Conservation (phyloP, 2,888 invertebrate genomes). For the Nemotelus pantherinus region DNA sequence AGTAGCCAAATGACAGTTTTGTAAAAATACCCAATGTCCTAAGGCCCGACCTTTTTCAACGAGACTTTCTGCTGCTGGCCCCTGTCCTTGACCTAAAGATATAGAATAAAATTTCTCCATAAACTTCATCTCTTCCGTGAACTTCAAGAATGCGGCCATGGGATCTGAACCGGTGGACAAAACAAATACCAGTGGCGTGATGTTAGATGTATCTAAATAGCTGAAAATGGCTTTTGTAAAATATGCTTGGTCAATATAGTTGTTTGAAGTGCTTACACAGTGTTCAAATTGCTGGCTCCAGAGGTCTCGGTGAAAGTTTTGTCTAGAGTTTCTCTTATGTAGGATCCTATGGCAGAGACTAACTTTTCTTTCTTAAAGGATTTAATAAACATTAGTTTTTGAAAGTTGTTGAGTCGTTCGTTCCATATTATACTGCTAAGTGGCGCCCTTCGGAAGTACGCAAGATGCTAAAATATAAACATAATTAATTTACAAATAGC, state of each 20-base stretch:
- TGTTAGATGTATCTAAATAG: slow-evolving; percentile 75
- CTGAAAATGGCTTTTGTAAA: slow-evolving; percentile 56
- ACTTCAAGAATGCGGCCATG: slow-evolving; percentile 82
- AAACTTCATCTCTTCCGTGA: slow-evolving; percentile 80
- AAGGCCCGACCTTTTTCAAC: slow-evolving; percentile 74
- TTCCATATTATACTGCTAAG: slow-evolving; percentile 71
- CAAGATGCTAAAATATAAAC: slow-evolving; percentile 67
- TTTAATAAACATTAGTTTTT: slow-evolving; percentile 83
- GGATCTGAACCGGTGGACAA: slow-evolving; percentile 91
- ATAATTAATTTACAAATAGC: neutral
- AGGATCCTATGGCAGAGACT: slow-evolving; percentile 82
- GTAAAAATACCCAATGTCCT: slow-evolving; percentile 91
- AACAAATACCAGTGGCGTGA: slow-evolving; percentile 85
- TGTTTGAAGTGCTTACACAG: slow-evolving; percentile 57
- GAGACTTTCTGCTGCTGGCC: slow-evolving; percentile 84
- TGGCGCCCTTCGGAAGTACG: slow-evolving; percentile 64
- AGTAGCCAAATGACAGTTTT: slow-evolving; percentile 93
- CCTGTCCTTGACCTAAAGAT: slow-evolving; percentile 90
- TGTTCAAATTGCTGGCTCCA: slow-evolving; percentile 65
- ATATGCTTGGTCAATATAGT: no score
- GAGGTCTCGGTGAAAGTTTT: slow-evolving; percentile 84
- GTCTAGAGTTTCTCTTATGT: slow-evolving; percentile 81
- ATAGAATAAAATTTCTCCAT: slow-evolving; percentile 78
- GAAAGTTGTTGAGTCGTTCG: slow-evolving; percentile 72
- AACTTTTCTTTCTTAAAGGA: slow-evolving; percentile 82